Evolutionary conservation across 2,888 invertebrate genomes (phyloP), one percentile per base, ranked within the genome.

Genomic region (Xylocampa areola): DNA sequence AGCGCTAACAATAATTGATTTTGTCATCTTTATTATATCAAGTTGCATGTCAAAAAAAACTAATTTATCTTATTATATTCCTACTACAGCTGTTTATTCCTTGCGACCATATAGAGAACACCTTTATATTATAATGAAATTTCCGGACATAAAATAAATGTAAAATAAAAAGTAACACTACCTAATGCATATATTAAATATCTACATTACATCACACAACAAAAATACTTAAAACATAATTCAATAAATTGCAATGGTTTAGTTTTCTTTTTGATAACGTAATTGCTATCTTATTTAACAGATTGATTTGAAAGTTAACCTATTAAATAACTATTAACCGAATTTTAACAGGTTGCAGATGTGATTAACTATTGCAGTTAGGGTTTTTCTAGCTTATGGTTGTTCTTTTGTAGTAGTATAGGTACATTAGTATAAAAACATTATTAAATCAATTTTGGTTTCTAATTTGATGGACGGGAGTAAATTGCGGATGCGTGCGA

Each of bases 401-500:
- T 58, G 11, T n/a, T 5, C 11, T 25, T 32, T 16, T 4, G 6
- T 23, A 23, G 13, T 27, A 45, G 14, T 41, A 40, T 13, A 23
- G 19, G 16, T 39, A 29, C 25, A 61, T 49, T 23, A 14, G 21
- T 30, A 32, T 39, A 17, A 59, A 44, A 50, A 43, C 17, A 30
- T 11, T 10, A n/a, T 39, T 39, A 51, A 50, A 59, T 44, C 33
- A 53, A 53, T 33, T 67, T 40, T 0, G 36, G 40, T 65, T 68
- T 58, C 36, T 55, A 62, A 30, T 54, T 23, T 59, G 41, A 62
- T 66, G 33, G 36, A 41, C 50, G 27, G 60, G 44, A 47, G 32
- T 33, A 70, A 76, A 68, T 65, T 70, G 54, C 58, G 73, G 76
- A 75, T 73, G 65, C 73, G 59, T 62, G 59, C 39, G 53, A 65